These are phyloP conservation scores for Gastrophryne carolinensis DNA, from an alignment of 2,797 vertebrate genomes.

Conservation along the genomic window DNA sequence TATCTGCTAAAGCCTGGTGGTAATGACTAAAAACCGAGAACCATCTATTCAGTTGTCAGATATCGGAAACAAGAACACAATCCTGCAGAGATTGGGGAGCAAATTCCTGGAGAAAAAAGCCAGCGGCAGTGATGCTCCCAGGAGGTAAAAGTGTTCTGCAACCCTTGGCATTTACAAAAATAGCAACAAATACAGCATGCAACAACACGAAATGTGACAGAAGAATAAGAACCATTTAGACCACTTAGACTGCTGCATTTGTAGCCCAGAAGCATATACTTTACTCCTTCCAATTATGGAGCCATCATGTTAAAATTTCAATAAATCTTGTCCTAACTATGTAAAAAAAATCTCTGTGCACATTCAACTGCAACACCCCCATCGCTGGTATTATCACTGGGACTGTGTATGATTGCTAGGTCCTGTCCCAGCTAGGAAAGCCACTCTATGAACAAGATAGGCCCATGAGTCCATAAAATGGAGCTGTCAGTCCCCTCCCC, in stretches of 20 bases:
- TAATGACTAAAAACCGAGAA: conserved; percentile 43
- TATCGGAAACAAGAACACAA: conserved; percentile 38
- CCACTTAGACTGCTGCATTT: conserved; percentile 24
- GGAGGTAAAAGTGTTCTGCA: conserved; percentile 34
- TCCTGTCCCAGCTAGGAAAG: too few species aligned
- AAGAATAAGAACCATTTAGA: conserved; percentile 27
- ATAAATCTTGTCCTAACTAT: too few species aligned
- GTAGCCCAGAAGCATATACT: conserved; percentile 13
- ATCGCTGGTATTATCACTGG: too few species aligned
- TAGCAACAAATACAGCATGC: conserved; percentile 27
- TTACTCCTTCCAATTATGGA: too few species aligned
- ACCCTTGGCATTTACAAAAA: conserved; percentile 43
- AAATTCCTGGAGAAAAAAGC: conserved; percentile 39
- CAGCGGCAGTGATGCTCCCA: conserved; percentile 27
- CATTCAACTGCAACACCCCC: too few species aligned
- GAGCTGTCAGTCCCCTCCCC: too few species aligned
- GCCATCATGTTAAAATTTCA: too few species aligned
- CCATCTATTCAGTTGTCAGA: conserved; percentile 49
- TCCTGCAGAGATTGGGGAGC: conserved; percentile 38
- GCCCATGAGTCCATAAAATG: too few species aligned
- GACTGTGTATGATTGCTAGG: too few species aligned
- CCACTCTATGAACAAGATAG: too few species aligned
- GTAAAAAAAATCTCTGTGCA: too few species aligned
- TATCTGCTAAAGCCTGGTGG: conserved; percentile 28
- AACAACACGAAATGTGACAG: conserved; percentile 26